A percentile compares a stretch with the other conserved stretches of the same genome.
Conservation (phyloP, 2,113 vertebrate species). For the Gadus macrocephalus region DNA sequence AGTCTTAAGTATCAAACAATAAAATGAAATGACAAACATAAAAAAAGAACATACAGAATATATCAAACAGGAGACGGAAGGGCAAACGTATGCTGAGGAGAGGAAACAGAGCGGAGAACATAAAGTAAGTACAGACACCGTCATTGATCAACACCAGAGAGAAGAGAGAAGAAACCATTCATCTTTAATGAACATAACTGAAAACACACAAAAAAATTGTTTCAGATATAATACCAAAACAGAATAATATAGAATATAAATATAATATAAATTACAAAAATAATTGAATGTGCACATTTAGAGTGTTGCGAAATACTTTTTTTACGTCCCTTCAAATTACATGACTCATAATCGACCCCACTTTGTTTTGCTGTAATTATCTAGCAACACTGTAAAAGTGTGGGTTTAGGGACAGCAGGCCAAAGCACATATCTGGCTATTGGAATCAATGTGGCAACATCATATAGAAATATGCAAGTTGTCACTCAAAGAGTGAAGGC, state of each 20-base stretch:
- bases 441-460: too few species aligned
- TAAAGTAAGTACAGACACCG: conserved; percentile 63
- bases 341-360: not conserved
- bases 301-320: conserved; percentile 67
- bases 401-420: conserved; percentile 56
- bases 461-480: conserved; percentile 70
- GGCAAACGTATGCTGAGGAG: conserved; percentile 57
- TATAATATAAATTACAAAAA: conserved; percentile 50
- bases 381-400: conserved; percentile 73
- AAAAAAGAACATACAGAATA: conserved; percentile 54
- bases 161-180: conserved; percentile 37
- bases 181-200: conserved; percentile 39
- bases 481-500: conserved; percentile 68
- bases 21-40: conserved; percentile 51
- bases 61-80: conserved; percentile 60
- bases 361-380: conserved; percentile 41
- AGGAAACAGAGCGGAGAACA: conserved; percentile 58
- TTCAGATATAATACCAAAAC: conserved; percentile 38
- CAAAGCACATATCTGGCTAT: conserved; percentile 66
- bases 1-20: conserved; percentile 67
- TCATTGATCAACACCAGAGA: conserved; percentile 50
- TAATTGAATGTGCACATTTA: conserved; percentile 63
- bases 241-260: conserved; percentile 52
- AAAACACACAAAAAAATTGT: conserved; percentile 40
- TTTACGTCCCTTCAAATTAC: not conserved